Base-by-base conservation (phyloP, 2,113 vertebrate genomes). In the Cacatua alba region DNA sequence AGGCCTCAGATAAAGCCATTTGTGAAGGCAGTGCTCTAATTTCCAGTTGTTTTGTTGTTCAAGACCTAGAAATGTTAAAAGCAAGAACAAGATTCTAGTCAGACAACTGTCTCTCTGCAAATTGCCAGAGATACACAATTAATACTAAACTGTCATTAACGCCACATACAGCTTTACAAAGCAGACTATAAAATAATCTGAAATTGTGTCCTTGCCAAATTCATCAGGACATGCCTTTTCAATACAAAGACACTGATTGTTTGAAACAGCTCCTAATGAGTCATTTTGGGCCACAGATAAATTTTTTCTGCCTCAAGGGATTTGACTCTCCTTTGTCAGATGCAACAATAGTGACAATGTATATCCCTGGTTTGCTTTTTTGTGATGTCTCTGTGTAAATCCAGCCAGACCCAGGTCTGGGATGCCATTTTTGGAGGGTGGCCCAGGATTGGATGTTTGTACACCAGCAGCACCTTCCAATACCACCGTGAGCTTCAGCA, bases 251-350 rank as follows among this genome's bases (percentile, higher is more conserved):
- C 2, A 3, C 8, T 3, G 6, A 64, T 83, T 90, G 74, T 88
- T 96, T 93, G 77, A 92, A 95, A 82, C 55, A 49, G 48, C 65
- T 94, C 65, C 69, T 90, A 90, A 90, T 94, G 88, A 96, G 81
- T 95, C 92, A 89, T 55, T 95, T 95, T 90, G 81, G 49, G 89
- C n/a, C 88, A 37, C 35, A 87, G 70, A 62, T 93, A 76, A 91
- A 76, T 72, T 91, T n/a, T 62, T 90, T 82, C 86, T 91, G 83
- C 91, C 90, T 89, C 57, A 63, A 67, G 86, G 86, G 94, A 43
- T 83, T 91, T 9, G 11, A 60, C 65, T 71, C 48, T 79, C 49
- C 62, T 80, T 70, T 84, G 91, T 93, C 62, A 90, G 39, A 84
- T 48, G 67, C 26, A 91, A 69, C 49, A 88, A 25, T 48, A 81